phyloP scores from a whole-genome alignment of 2,797 vertebrate genomes.

The Eidolon dupreanum region DNA sequence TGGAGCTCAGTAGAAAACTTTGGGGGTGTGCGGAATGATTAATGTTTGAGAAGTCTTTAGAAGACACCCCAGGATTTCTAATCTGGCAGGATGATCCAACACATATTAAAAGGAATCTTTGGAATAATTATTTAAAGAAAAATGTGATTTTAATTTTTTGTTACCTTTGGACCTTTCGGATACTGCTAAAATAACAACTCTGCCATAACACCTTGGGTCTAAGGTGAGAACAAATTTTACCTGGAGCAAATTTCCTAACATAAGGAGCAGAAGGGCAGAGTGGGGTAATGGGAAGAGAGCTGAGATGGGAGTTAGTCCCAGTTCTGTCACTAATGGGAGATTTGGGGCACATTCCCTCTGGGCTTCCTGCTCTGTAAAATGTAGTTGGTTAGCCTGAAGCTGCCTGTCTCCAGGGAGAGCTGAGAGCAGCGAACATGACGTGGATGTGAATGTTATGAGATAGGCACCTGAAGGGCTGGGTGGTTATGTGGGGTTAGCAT shows the following conservation, averaged over 20 bases:
- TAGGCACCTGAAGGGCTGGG: background rate
- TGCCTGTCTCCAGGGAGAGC: background rate
- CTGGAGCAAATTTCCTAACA: background rate
- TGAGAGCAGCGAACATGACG: background rate
- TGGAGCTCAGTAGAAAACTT: background rate
- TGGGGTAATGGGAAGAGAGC: background rate
- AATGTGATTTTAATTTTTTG: background rate
- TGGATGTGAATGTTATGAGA: accelerated
- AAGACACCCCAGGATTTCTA: background rate
- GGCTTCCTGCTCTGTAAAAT: background rate
- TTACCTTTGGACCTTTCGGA: background rate
- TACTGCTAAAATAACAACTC: background rate
- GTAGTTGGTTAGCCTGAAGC: background rate
- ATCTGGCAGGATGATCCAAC: background rate
- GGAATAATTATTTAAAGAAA: background rate
- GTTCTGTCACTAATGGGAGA: background rate
- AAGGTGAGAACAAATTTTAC: background rate
- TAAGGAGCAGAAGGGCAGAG: background rate
- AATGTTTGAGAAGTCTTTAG: background rate
- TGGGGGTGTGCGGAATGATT: accelerated
- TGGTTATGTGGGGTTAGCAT: accelerated
- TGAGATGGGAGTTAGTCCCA: background rate
- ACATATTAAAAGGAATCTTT: background rate
- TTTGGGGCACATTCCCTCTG: background rate
- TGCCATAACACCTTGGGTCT: background rate